Evolutionary conservation across 2,113 vertebrate species (phyloP).

Genomic region (Otocyon megalotis): DNA sequence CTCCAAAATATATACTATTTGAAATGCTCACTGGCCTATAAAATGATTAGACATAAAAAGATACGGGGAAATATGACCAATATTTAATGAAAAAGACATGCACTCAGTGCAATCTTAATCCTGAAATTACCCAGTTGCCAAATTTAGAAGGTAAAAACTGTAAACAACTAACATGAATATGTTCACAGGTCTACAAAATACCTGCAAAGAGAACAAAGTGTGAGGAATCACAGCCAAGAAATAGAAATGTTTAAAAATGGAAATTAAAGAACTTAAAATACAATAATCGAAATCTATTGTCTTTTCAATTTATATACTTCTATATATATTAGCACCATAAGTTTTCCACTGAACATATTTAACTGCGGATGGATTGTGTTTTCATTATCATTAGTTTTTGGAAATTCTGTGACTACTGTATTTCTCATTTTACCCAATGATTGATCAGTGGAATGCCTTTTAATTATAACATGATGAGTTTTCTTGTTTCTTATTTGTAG

Average conservation of each 20-base stretch:
- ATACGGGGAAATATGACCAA: neutral
- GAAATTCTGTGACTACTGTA: neutral
- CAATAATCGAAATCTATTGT: neutral
- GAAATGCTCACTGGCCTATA: neutral
- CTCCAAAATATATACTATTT: neutral
- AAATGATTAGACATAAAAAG: neutral
- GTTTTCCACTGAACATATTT: neutral
- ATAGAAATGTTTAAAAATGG: neutral
- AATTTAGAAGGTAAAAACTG: neutral
- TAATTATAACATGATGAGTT: neutral
- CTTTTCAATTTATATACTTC: neutral
- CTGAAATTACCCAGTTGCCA: neutral
- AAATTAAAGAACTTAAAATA: neutral
- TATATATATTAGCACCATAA: neutral
- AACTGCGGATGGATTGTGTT: neutral
- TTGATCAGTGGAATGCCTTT: neutral
- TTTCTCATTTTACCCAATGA: neutral
- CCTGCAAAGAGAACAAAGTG: neutral
- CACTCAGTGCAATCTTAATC: neutral
- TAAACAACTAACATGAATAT: neutral
- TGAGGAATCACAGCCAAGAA: neutral
- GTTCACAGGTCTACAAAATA: neutral
- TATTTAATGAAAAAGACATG: neutral
- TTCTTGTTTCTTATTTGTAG: neutral
- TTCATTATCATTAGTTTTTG: neutral